phyloP scores from a whole-genome alignment of 2,113 vertebrate genomes.

The Garra rufa region DNA sequence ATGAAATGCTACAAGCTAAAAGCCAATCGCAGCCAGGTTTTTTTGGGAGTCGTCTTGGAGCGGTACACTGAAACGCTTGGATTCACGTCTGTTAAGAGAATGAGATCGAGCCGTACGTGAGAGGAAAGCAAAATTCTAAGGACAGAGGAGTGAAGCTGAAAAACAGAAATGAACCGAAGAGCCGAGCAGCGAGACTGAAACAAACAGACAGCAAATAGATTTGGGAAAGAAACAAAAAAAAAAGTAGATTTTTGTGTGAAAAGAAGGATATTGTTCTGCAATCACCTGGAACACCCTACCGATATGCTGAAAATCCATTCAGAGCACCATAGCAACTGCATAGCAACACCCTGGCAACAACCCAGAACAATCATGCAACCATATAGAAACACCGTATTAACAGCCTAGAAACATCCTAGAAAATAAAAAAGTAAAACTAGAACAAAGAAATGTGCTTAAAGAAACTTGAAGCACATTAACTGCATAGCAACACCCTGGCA shows the following conservation, averaged over 20 bases:
- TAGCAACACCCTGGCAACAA: background rate
- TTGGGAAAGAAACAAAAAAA: background rate
- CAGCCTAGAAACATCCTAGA: background rate
- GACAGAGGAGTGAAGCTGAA: background rate
- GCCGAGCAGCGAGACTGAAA: background rate
- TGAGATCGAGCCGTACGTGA: constrained; percentile 27
- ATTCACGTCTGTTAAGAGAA: constrained; percentile 43
- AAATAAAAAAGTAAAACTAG: background rate
- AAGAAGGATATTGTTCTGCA: background rate
- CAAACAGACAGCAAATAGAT: background rate
- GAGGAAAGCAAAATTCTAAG: constrained; percentile 8
- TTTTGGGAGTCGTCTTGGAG: constrained; percentile 33
- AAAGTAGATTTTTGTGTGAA: background rate
- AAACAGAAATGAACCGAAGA: constrained; percentile 30
- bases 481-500: too few species aligned
- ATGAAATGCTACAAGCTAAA: constrained; percentile 29
- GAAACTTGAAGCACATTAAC: too few species aligned
- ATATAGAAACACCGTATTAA: too few species aligned
- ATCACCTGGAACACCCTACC: background rate
- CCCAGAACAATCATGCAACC: background rate
- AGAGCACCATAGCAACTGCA: background rate
- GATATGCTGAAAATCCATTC: background rate
- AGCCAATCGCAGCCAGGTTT: constrained; percentile 17
- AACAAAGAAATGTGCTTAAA: background rate
- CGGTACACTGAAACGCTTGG: background rate